Conservation (phyloP, 2,888 invertebrate genomes). For the Theretra japonica region DNA sequence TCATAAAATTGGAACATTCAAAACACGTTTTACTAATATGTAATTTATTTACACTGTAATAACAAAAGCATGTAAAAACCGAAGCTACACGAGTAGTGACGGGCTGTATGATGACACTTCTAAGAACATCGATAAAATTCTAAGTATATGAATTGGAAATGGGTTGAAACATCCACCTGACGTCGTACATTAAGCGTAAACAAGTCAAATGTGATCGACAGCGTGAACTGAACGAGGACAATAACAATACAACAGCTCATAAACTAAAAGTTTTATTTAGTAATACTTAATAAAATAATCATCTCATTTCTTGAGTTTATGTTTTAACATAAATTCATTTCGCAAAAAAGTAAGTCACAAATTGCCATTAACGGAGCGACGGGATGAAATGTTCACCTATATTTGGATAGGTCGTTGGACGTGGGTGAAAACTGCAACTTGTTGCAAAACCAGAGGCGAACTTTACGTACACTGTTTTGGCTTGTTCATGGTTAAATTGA, state of each 20-base stretch:
- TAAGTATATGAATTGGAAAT: constrained; percentile 17
- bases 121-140: constrained; percentile 11
- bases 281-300: background rate
- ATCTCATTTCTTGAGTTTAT: background rate
- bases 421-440: constrained; percentile 44
- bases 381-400: constrained; percentile 33
- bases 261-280: background rate
- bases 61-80: background rate
- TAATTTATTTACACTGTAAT: background rate
- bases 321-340: background rate
- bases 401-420: constrained; percentile 40
- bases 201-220: background rate
- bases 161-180: constrained; percentile 3
- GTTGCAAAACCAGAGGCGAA: constrained; percentile 41
- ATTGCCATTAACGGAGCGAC: constrained; percentile 27
- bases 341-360: constrained; percentile 32
- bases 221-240: background rate
- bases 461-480: background rate
- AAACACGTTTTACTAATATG: background rate
- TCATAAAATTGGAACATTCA: background rate
- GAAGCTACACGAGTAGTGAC: background rate
- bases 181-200: background rate
- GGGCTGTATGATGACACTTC: constrained; percentile 8
- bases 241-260: background rate
- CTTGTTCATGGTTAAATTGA: background rate